Conservation (phyloP, 2,888 invertebrate species). For the Nephrotoma appendiculata region DNA sequence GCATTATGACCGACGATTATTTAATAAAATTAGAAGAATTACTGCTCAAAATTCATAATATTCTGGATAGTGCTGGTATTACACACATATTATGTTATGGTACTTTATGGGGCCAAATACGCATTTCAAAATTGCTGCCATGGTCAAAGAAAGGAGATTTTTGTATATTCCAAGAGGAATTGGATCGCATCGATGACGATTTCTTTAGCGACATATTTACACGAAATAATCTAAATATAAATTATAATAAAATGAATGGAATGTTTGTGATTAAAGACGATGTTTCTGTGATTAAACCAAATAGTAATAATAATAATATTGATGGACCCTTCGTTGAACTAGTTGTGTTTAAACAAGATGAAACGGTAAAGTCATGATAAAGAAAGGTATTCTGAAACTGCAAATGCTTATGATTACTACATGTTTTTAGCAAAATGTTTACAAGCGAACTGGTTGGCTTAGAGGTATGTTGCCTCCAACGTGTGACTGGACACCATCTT, state of each 20-base stretch:
- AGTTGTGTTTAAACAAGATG: conserved; percentile 5
- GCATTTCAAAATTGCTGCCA: conserved; percentile 6
- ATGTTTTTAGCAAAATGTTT: conserved; percentile 7
- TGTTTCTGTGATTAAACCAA: neutral
- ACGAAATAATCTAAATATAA: neutral
- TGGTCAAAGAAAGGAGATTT: conserved; percentile 8
- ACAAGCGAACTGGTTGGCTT: conserved; percentile 5
- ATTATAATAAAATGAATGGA: conserved; percentile 3
- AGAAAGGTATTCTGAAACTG: neutral
- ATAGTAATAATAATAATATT: neutral
- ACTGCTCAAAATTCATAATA: neutral
- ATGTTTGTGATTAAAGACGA: neutral
- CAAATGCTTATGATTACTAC: neutral
- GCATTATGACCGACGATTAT: conserved; percentile 6
- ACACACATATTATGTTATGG: conserved; percentile 7
- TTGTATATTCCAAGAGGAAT: conserved; percentile 8
- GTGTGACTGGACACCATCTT: conserved; percentile 9
- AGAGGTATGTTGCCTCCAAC: conserved; percentile 6
- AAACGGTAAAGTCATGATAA: neutral
- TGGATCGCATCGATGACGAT: conserved; percentile 4
- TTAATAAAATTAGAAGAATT: conserved; percentile 5
- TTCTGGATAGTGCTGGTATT: neutral
- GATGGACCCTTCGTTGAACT: conserved; percentile 6
- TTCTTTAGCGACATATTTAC: conserved; percentile 1
- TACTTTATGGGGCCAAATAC: conserved; percentile 9